Conservation (phyloP, 2,888 invertebrate species). For the Bombyx huttoni region DNA sequence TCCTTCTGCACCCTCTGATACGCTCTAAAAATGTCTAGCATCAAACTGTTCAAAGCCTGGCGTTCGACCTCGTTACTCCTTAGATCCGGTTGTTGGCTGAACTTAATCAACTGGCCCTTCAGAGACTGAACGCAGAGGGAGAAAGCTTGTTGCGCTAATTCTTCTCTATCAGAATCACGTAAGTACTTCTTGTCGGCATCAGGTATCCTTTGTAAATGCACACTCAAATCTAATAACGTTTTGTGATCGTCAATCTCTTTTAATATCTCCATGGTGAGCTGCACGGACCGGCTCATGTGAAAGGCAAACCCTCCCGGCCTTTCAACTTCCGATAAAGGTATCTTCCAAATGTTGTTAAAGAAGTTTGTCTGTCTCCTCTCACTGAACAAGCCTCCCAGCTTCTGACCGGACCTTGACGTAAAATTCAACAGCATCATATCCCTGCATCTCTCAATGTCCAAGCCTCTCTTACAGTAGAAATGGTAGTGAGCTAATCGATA, state of each 20-base stretch:
- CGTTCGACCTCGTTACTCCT: conserved; percentile 60
- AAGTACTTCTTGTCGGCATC: conserved; percentile 92
- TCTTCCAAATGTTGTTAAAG: conserved; percentile 95
- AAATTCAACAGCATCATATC: conserved; percentile 81
- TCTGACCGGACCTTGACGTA: conserved; percentile 75
- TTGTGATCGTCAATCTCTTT: conserved; percentile 85
- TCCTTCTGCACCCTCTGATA: conserved; percentile 80
- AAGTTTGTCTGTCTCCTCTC: conserved; percentile 90
- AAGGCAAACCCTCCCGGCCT: conserved; percentile 92
- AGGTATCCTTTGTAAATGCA: conserved; percentile 84
- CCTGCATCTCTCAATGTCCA: conserved; percentile 78
- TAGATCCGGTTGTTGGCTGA: conserved; percentile 57
- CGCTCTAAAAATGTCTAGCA: conserved; percentile 75
- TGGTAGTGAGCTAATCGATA: conserved; percentile 90
- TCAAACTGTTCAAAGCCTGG: conserved; percentile 59
- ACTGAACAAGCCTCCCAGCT: conserved; percentile 85
- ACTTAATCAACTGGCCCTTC: conserved; percentile 73
- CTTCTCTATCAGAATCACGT: conserved; percentile 86
- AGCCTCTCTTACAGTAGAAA: conserved; percentile 79
- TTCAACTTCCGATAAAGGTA: conserved; percentile 91
- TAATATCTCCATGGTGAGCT: conserved; percentile 85
- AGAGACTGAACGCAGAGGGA: conserved; percentile 80
- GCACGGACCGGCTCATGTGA: conserved; percentile 89
- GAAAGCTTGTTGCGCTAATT: conserved; percentile 84
- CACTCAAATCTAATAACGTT: conserved; percentile 82